A percentile compares a stretch with the other conserved stretches of the same genome.
These are phyloP conservation scores for Falco naumanni DNA, from an alignment of 2,797 vertebrate species.

Conservation along the genomic window DNA sequence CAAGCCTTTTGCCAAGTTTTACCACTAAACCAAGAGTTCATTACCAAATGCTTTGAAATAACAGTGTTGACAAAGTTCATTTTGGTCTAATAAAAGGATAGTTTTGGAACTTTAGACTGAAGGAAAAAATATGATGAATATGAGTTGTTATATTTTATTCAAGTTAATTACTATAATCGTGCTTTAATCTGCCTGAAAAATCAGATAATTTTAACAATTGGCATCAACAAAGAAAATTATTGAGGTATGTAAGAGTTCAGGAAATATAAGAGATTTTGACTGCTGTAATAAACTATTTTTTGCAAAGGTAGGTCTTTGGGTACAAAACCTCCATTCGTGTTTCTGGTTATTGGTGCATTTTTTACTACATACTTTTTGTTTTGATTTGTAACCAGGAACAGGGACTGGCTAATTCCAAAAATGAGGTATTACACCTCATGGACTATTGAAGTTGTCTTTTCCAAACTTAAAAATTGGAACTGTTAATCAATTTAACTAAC, in stretches of 20 bases:
- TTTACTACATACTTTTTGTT: not conserved
- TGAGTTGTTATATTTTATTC: slow-evolving; percentile 49
- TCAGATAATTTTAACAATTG: slow-evolving; percentile 18
- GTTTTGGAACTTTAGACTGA: slow-evolving; percentile 40
- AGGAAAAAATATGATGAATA: slow-evolving; percentile 27
- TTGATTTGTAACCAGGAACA: not conserved
- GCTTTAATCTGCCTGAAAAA: slow-evolving; percentile 30
- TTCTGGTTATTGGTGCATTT: not conserved
- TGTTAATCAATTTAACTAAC: not conserved
- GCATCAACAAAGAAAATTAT: slow-evolving; percentile 23
- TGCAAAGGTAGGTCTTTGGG: not conserved
- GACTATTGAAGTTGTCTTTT: not conserved
- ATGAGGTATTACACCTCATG: not conserved
- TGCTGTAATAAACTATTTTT: not conserved
- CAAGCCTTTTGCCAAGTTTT: not conserved
- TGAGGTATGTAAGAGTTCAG: not conserved
- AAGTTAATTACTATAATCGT: slow-evolving; percentile 50
- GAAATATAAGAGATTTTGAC: not conserved
- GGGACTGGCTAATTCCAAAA: not conserved
- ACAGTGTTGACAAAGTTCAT: not conserved
- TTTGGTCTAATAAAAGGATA: slow-evolving; percentile 24
- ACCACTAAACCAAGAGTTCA: not conserved
- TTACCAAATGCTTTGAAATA: not conserved
- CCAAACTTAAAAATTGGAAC: not conserved
- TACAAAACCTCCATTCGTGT: not conserved